These are phyloP conservation scores for Odontophorus gujanensis DNA, from an alignment of 2,113 vertebrate species.

Conservation along the genomic window DNA sequence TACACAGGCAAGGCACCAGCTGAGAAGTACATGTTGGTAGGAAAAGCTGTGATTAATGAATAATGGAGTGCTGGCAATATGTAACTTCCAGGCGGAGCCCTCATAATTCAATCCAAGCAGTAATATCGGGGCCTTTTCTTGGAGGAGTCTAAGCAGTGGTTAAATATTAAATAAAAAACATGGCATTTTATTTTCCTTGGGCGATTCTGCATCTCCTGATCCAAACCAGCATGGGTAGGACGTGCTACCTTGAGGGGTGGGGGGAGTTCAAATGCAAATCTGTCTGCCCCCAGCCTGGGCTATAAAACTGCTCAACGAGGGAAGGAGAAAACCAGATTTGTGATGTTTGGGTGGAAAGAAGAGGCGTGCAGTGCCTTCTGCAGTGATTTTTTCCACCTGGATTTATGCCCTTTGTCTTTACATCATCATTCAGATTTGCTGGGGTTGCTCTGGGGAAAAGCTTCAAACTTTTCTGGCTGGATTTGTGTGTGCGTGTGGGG, in stretches of 20 bases:
- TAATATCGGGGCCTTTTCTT: slow-evolving; percentile 46
- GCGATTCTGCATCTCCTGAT: slow-evolving; percentile 7
- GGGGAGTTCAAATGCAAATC: slow-evolving; percentile 19
- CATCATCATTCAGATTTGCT: not conserved
- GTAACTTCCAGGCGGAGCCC: slow-evolving; percentile 62
- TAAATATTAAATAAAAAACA: slow-evolving; percentile 67
- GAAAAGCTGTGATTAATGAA: slow-evolving; percentile 71
- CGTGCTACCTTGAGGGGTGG: not conserved
- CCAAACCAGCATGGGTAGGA: not conserved
- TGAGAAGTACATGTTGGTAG: slow-evolving; percentile 73
- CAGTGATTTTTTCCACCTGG: slow-evolving; percentile 18
- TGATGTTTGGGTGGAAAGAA: not conserved
- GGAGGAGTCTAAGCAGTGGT: slow-evolving; percentile 58
- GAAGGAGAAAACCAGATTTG: not conserved
- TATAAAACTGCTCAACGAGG: not conserved
- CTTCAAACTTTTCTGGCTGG: not conserved
- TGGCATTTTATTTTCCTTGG: slow-evolving; percentile 64
- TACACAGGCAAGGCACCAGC: slow-evolving; percentile 57
- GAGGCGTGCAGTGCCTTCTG: not conserved
- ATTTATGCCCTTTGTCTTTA: not conserved
- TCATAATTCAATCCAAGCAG: slow-evolving; percentile 67
- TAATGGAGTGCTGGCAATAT: slow-evolving; percentile 67
- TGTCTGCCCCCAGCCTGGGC: not conserved
- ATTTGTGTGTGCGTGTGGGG: not conserved
- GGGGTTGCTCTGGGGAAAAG: not conserved